A percentile compares a stretch with the other conserved stretches of the same genome.
Conservation (phyloP, 2,797 vertebrate species). For the Knipowitschia caucasica region DNA sequence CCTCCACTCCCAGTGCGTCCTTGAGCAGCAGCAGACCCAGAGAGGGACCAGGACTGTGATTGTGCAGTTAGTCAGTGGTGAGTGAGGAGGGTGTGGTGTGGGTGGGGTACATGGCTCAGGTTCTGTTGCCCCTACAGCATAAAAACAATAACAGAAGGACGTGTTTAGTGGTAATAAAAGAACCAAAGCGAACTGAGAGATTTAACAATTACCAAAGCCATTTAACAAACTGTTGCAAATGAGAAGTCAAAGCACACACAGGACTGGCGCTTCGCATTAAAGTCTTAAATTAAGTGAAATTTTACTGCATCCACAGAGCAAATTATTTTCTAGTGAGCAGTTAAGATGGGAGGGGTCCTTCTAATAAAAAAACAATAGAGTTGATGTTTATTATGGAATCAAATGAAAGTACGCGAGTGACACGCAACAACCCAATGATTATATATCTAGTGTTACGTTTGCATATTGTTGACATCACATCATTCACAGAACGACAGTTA, state of each 20-base stretch:
- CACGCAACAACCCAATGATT: too few species aligned
- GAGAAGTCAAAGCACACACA: background rate
- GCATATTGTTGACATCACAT: constrained; percentile 7
- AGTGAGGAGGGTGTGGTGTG: constrained; percentile 44
- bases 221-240: constrained; percentile 22
- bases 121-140: constrained; percentile 40
- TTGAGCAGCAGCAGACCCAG: constrained; percentile 31
- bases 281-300: background rate
- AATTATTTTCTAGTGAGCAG: background rate
- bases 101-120: constrained; percentile 34
- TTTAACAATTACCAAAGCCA: constrained; percentile 17
- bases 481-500: background rate
- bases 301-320: background rate
- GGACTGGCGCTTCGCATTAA: background rate
- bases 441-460: background rate
- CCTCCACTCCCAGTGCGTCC: constrained; percentile 23
- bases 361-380: background rate
- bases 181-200: constrained; percentile 45
- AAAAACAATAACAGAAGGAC: constrained; percentile 61
- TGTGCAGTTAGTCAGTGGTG: constrained; percentile 38
- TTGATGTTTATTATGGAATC: background rate
- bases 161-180: constrained; percentile 55
- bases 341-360: background rate
- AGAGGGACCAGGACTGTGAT: constrained; percentile 30
- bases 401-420: background rate